Evolutionary conservation across 2,113 vertebrate genomes (phyloP).

Genomic region (Pteropus alecto): DNA sequence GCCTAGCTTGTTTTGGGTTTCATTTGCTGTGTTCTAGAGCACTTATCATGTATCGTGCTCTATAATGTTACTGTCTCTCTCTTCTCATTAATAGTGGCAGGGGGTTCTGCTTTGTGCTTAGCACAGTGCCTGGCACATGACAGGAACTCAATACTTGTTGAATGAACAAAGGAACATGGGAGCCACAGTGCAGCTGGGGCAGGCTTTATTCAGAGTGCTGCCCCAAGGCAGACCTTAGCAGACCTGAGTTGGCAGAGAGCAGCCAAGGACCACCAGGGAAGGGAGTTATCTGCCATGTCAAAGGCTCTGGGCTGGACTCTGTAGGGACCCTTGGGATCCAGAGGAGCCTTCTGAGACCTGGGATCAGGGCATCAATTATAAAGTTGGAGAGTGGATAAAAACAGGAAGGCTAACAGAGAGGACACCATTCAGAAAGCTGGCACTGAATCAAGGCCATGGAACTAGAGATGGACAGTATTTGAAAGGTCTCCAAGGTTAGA

Average conservation of each 20-base stretch:
- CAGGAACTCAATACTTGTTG: no score
- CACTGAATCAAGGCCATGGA: neutral
- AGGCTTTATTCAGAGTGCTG: neutral
- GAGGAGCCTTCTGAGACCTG: neutral
- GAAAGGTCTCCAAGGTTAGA: neutral
- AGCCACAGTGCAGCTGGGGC: neutral
- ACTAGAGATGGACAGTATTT: neutral
- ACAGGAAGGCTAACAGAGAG: neutral
- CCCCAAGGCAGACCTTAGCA: neutral
- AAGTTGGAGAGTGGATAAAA: neutral
- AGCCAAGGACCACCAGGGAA: neutral
- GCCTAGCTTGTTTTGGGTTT: neutral
- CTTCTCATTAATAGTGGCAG: neutral
- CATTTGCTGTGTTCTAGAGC: neutral
- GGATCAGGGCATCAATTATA: neutral
- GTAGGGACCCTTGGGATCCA: neutral
- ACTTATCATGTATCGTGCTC: neutral
- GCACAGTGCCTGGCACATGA: neutral
- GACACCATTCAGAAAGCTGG: neutral
- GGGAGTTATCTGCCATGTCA: neutral
- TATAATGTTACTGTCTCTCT: neutral
- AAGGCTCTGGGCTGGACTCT: neutral
- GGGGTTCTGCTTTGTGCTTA: neutral
- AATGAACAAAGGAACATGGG: neutral
- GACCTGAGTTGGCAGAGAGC: neutral